These are phyloP conservation scores for Conus betulinus DNA, from an alignment of 1,140 invertebrate genomes.

Conservation along the genomic window DNA sequence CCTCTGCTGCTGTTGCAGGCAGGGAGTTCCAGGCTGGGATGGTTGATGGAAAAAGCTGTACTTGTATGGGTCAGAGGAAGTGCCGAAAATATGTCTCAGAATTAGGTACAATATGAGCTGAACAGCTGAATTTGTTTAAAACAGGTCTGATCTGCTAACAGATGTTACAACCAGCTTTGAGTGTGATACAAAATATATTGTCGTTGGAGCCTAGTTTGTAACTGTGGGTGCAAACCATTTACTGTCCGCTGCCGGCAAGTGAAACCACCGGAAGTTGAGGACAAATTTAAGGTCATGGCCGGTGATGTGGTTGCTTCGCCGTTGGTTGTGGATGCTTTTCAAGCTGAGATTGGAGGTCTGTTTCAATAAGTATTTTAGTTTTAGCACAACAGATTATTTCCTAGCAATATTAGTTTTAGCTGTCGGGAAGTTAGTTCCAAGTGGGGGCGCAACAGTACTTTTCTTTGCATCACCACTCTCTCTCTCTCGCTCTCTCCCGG, in stretches of 20 bases:
- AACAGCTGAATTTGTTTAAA: background rate
- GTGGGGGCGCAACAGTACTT: too few species aligned
- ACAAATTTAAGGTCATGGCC: slow-evolving; percentile 20
- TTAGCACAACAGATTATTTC: background rate
- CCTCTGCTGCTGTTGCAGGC: too few species aligned
- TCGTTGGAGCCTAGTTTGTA: background rate
- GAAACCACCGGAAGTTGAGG: slow-evolving; percentile 4
- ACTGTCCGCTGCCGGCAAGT: too few species aligned
- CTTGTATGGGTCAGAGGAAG: too few species aligned
- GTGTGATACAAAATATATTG: background rate
- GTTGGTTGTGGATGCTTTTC: slow-evolving; percentile 46
- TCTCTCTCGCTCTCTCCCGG: background rate
- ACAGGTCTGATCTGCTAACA: background rate
- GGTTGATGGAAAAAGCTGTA: too few species aligned
- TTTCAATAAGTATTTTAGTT: background rate
- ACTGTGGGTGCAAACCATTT: too few species aligned
- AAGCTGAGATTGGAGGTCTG: slow-evolving; percentile 51
- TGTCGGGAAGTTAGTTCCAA: too few species aligned
- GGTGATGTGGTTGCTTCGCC: slow-evolving; percentile 29
- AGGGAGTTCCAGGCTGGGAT: too few species aligned
- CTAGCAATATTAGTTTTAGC: background rate
- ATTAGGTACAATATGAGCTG: too few species aligned
- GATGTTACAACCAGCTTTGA: background rate
- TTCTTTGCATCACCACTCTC: background rate
- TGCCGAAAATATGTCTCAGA: too few species aligned